Evolutionary conservation across 2,113 vertebrate species (phyloP).

Genomic region (Cochlearius cochlearius): DNA sequence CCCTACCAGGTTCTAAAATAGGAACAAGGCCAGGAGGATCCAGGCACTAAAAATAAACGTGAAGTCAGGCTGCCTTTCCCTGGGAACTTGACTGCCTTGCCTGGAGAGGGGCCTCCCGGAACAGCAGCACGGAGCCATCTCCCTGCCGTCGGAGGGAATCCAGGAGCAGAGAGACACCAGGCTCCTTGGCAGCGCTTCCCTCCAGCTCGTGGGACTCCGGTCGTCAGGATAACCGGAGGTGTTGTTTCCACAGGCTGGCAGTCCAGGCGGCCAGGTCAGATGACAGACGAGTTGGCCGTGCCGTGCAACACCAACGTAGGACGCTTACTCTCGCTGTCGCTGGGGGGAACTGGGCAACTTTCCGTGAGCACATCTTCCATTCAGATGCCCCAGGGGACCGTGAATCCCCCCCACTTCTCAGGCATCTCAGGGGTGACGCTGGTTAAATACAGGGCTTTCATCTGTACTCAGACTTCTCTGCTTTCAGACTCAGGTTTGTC

Average conservation of each 20-base stretch:
- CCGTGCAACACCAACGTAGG: accelerated
- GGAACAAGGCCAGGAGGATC: neutral
- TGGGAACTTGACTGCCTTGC: neutral
- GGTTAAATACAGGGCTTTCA: neutral
- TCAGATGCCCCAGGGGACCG: accelerated
- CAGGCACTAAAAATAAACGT: neutral
- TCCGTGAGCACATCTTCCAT: accelerated
- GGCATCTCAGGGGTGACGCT: neutral
- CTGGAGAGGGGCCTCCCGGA: neutral
- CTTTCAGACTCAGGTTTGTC: neutral
- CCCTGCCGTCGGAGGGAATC: accelerated
- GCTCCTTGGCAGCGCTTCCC: neutral
- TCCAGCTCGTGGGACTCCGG: accelerated
- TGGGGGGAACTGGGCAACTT: neutral
- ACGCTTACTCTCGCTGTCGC: neutral
- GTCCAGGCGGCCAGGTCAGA: neutral
- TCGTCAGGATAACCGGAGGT: neutral
- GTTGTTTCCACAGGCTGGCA: neutral
- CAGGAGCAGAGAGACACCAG: neutral
- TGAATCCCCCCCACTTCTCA: accelerated
- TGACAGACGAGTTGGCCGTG: no score
- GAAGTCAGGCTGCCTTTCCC: neutral
- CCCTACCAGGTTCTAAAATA: neutral
- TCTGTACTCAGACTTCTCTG: neutral
- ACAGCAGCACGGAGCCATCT: neutral